A percentile compares a stretch with the other conserved stretches of the same genome.
phyloP scores from a whole-genome alignment of 2,113 vertebrate species.

The Clarias macrocephalus region DNA sequence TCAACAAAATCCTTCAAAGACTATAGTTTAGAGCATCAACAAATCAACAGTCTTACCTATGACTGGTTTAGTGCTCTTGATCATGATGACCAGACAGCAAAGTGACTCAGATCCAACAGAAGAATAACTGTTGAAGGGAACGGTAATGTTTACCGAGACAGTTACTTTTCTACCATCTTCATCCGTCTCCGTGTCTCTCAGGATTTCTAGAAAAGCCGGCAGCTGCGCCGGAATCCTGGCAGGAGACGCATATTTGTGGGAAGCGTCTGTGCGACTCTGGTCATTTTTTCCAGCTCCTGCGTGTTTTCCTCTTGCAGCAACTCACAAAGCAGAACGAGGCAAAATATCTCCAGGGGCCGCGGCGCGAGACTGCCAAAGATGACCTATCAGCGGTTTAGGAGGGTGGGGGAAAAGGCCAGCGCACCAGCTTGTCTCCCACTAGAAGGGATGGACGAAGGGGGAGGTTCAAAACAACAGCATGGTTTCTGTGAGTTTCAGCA shows the following conservation, averaged over 20 bases:
- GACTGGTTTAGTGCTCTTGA: conserved; percentile 59
- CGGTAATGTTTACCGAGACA: conserved; percentile 5
- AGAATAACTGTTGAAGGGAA: neutral
- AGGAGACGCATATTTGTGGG: conserved; percentile 46
- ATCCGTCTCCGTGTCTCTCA: neutral
- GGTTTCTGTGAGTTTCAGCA: conserved; percentile 7
- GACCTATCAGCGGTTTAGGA: conserved; percentile 14
- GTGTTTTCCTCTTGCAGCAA: conserved; percentile 44
- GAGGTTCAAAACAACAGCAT: conserved; percentile 32
- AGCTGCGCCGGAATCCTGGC: conserved; percentile 37
- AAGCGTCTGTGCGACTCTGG: conserved; percentile 50
- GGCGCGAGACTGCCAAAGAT: conserved; percentile 5
- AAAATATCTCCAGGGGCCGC: conserved; percentile 48
- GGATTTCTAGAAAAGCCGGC: conserved; percentile 18
- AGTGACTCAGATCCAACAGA: conserved; percentile 22
- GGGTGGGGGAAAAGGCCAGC: neutral
- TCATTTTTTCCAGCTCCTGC: conserved; percentile 69
- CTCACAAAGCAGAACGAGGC: conserved; percentile 27
- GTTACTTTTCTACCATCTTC: conserved; percentile 4
- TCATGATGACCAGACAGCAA: conserved; percentile 16
- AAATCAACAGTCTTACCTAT: conserved; percentile 59
- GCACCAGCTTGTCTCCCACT: conserved; percentile 37
- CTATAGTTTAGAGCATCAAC: neutral
- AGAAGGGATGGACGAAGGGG: conserved; percentile 15
- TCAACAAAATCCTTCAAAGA: neutral